Evolutionary conservation across 2,797 vertebrate species (phyloP).

Genomic region (Naso thynnoides): DNA sequence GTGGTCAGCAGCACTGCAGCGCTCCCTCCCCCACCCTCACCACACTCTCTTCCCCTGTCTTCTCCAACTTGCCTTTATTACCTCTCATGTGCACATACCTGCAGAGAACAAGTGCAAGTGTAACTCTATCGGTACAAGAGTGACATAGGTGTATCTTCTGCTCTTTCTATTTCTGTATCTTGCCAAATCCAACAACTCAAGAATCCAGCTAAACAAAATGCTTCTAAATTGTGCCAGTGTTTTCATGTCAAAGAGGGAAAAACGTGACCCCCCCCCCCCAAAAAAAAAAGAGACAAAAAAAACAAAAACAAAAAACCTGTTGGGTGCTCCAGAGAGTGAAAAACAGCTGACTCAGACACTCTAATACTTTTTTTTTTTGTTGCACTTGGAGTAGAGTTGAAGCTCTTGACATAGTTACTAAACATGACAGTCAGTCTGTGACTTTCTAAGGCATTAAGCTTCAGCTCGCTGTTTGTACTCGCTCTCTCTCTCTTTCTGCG

Average conservation of each 20-base stretch:
- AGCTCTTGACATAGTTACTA: conserved; percentile 18
- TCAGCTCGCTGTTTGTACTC: background rate
- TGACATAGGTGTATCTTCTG: background rate
- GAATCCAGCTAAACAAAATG: conserved; percentile 30
- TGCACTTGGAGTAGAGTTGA: conserved; percentile 15
- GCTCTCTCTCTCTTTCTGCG: background rate
- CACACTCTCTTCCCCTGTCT: conserved; percentile 19
- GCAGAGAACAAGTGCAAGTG: conserved; percentile 33
- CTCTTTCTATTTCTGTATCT: background rate
- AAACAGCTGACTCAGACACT: conserved; percentile 44
- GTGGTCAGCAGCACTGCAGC: conserved; percentile 75
- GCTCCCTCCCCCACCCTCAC: conserved; percentile 28
- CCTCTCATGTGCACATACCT: conserved; percentile 15
- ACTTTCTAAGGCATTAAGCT: background rate
- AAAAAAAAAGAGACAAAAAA: too few relatives aligned
- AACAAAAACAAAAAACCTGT: conserved; percentile 41
- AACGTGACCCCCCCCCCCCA: too few relatives aligned
- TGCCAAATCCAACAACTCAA: conserved; percentile 14
- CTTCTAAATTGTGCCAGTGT: conserved; percentile 26
- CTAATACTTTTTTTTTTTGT: conserved; percentile 18
- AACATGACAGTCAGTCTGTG: conserved; percentile 3
- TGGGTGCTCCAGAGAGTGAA: conserved; percentile 31
- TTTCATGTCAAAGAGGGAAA: conserved; percentile 35
- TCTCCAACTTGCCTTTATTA: conserved; percentile 13
- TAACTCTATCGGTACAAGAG: background rate